A percentile compares a stretch with the other conserved stretches of the same genome.
These are phyloP conservation scores for Suricata suricatta DNA, from an alignment of 2,113 vertebrate genomes.

Conservation along the genomic window DNA sequence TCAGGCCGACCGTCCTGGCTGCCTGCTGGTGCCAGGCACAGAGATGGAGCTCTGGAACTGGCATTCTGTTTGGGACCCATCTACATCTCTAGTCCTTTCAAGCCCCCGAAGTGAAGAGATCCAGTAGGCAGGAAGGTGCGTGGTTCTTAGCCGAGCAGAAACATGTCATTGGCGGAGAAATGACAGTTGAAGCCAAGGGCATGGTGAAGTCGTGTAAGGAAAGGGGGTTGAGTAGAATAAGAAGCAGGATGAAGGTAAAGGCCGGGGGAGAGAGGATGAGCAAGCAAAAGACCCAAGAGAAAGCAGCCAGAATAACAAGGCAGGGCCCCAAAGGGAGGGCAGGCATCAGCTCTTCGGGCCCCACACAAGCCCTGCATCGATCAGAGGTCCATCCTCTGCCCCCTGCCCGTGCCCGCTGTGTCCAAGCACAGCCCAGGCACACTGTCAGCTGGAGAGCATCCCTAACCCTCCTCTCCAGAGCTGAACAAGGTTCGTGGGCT, in stretches of 20 bases:
- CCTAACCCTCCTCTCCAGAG: no score
- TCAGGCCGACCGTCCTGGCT: background rate
- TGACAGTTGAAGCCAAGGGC: background rate
- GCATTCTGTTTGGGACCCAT: background rate
- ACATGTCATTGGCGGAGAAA: background rate
- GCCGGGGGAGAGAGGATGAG: background rate
- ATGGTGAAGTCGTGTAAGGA: accelerated
- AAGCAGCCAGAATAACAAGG: background rate
- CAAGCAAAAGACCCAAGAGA: background rate
- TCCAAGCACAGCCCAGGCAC: background rate
- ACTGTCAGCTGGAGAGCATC: background rate
- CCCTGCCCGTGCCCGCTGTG: accelerated
- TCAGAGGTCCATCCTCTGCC: background rate
- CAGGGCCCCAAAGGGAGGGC: accelerated
- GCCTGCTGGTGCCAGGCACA: background rate
- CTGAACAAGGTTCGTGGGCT: background rate
- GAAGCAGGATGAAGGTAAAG: background rate
- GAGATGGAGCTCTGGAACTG: background rate
- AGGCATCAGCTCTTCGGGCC: background rate
- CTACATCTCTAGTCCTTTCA: background rate
- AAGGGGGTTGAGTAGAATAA: background rate
- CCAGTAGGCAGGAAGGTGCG: background rate
- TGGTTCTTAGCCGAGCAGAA: background rate
- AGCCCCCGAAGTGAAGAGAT: background rate
- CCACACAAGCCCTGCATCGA: background rate